Base-by-base conservation (phyloP, 1,140 invertebrate species). In the Triops cancriformis region DNA sequence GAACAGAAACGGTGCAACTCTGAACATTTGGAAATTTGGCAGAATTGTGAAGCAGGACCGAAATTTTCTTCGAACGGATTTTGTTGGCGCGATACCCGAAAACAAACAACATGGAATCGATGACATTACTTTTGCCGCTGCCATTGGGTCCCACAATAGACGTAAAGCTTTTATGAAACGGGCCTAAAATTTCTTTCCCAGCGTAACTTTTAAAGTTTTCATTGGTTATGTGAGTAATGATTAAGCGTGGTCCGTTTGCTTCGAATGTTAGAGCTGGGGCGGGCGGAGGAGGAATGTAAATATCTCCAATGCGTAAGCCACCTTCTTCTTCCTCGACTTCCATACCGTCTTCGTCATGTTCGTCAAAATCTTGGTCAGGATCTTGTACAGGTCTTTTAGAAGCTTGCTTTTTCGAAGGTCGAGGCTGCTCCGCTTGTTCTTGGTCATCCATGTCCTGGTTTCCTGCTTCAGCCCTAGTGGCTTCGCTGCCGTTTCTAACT, bases 91-190 rank as follows among this genome's bases (percentile, higher is more conserved):
- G 84, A 85, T 97, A 99, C 10, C 97, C 97, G 89, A 99, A 99
- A 0, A 99, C 98, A 89, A 99, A 99, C 79, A 99, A 87, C 92
- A 99, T 95, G 0, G 98, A 97, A 85, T 99, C 98, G 81, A 99
- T 99, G 0, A 99, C 96, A 86, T 99, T 99, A 80, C 95, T 98
- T 83, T 99, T 99, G 0, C 98, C 98, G 87, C 95, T 98, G n/a
- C 98, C 98, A 88, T 99, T 99, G 0, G 98, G 98, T 0, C 98
- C 98, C 82, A 99, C 92, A 80, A 99, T 98, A 12, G 96, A 90
- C 26, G 96, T 96, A 82, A 99, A 99, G 85, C 93, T 94, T 91
- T 94, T 93, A 83, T 94, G 92, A 85, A 96, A 95, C 1, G 93
- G 93, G 0, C 93, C 94, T 77, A 96, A 85, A 14, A 88, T 85